Evolutionary conservation across 2,797 vertebrate genomes (phyloP).

Genomic region (Serranus cabrilla): DNA sequence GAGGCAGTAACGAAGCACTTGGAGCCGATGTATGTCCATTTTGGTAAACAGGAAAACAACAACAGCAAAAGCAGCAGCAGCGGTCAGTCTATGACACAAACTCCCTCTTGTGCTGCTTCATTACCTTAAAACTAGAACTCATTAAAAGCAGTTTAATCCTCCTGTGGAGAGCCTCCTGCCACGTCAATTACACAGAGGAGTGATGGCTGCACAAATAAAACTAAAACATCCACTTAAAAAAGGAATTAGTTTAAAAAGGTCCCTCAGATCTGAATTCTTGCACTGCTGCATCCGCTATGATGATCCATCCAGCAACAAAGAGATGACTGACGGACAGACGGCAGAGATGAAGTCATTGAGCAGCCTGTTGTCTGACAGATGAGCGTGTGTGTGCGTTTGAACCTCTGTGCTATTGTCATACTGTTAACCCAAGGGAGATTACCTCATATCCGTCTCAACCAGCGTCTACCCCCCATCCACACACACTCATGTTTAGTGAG

Average conservation of each 20-base stretch:
- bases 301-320: slow-evolving; percentile 76
- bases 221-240: slow-evolving; percentile 35
- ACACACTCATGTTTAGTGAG: slow-evolving; percentile 43
- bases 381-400: slow-evolving; percentile 57
- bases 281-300: slow-evolving; percentile 30
- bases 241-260: background rate
- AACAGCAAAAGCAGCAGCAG: slow-evolving; percentile 2
- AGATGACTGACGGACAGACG: slow-evolving; percentile 70
- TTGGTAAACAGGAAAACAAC: slow-evolving; percentile 34
- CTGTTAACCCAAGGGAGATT: slow-evolving; percentile 81
- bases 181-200: slow-evolving; percentile 6
- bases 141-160: slow-evolving; percentile 53
- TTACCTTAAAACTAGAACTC: slow-evolving; percentile 36
- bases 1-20: slow-evolving; percentile 80
- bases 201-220: background rate
- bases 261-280: slow-evolving; percentile 26
- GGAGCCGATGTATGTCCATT: slow-evolving; percentile 81
- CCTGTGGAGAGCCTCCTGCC: slow-evolving; percentile 15
- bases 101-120: slow-evolving; percentile 18
- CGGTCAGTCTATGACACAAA: slow-evolving; percentile 37
- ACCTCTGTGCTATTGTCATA: slow-evolving; percentile 71
- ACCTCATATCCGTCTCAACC: slow-evolving; percentile 79
- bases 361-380: slow-evolving; percentile 73
- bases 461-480: slow-evolving; percentile 41
- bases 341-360: slow-evolving; percentile 80